Percentiles rank a stretch among this genome's conserved stretches.
Evolutionary conservation across 2,888 invertebrate species (phyloP).

Genomic region (Therioaphis trifolii): DNA sequence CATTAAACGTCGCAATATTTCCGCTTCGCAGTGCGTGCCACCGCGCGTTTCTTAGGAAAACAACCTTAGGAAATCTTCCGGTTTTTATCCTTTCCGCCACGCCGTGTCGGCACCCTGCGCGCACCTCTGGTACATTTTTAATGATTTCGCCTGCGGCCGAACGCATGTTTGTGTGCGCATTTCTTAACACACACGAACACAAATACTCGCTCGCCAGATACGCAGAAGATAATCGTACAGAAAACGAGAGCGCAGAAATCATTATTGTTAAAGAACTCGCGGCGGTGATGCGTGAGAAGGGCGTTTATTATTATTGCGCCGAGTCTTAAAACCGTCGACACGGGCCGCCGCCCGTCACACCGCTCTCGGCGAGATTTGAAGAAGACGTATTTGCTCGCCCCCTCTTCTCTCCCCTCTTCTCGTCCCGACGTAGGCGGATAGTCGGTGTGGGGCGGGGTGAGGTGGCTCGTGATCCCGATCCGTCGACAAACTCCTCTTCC

Average conservation of each 20-base stretch:
- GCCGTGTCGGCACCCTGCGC: not conserved
- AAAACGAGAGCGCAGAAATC: constrained; percentile 40
- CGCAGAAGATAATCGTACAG: constrained; percentile 7
- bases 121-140: constrained; percentile 42
- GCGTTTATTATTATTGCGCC: constrained; percentile 60
- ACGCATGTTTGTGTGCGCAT: not conserved
- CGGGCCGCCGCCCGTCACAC: not conserved
- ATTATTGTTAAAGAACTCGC: constrained; percentile 29
- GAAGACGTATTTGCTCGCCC: too few species aligned
- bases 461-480: not conserved
- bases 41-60: constrained; percentile 47
- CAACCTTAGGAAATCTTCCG: constrained; percentile 43
- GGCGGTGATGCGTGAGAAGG: constrained; percentile 45
- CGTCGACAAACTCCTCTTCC: not conserved
- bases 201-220: not conserved
- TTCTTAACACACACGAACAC: not conserved
- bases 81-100: not conserved
- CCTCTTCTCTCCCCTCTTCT: not conserved
- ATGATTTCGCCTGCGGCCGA: constrained; percentile 54
- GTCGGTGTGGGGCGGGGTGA: too few species aligned
- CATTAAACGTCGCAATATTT: constrained; percentile 60
- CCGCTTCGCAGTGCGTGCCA: constrained; percentile 54
- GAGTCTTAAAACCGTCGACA: constrained; percentile 5
- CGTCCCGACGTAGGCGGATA: not conserved
- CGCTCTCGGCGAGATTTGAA: not conserved